Percentiles rank a stretch among this genome's conserved stretches.
Conservation (phyloP, 2,113 vertebrate species). For the Propithecus coquereli region DNA sequence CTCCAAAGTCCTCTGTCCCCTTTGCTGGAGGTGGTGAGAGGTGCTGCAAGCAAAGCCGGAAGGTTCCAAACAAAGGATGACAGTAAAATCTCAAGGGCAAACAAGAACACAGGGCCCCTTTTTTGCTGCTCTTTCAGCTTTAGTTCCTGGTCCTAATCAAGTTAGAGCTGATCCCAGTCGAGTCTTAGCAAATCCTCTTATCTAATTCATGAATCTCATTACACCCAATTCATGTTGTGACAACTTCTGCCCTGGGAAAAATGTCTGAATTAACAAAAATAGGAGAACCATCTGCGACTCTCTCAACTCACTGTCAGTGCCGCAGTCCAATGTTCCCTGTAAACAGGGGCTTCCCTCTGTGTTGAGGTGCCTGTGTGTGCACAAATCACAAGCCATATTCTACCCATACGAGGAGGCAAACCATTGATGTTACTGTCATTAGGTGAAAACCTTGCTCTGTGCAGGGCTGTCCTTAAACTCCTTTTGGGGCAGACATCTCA, state of each 20-base stretch:
- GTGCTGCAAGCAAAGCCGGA: background rate
- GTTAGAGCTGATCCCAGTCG: background rate
- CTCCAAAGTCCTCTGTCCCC: background rate
- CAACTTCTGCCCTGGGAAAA: background rate
- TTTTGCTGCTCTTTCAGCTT: background rate
- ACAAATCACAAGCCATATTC: background rate
- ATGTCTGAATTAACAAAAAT: background rate
- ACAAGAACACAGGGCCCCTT: background rate
- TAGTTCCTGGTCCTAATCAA: background rate
- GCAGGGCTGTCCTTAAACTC: background rate
- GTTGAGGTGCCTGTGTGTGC: background rate
- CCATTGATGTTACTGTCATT: background rate
- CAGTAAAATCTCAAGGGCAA: background rate
- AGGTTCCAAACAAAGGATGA: background rate
- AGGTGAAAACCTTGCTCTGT: background rate
- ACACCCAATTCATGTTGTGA: background rate
- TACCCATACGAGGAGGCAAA: background rate
- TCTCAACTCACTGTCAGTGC: background rate
- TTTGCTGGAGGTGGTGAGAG: background rate
- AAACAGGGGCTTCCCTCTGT: background rate
- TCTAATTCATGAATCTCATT: conserved; percentile 17
- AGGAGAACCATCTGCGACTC: background rate
- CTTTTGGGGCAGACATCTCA: background rate
- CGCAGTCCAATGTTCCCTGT: fast-evolving
- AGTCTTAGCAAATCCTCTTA: conserved; percentile 6